Conservation (phyloP, 23 tunicate species). For the Ciona savignyi region DNA sequence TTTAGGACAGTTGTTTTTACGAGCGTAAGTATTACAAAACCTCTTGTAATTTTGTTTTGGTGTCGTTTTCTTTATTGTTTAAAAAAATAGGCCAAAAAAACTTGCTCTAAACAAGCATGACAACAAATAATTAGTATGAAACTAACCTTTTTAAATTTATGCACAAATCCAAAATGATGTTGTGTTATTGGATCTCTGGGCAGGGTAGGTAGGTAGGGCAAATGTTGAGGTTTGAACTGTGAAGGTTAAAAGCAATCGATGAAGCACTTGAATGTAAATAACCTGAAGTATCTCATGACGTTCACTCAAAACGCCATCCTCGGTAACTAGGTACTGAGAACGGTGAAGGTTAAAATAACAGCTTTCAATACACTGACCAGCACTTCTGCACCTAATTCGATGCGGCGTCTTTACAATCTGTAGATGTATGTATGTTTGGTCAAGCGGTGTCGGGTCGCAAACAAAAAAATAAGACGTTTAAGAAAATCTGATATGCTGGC, state of each 20-base stretch:
- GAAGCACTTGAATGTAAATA: constrained; percentile 84
- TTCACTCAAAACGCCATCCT: neutral
- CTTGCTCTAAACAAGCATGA: no score
- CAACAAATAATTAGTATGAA: no score
- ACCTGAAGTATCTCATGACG: constrained; percentile 63
- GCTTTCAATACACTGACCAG: neutral
- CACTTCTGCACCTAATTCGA: neutral
- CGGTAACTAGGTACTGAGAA: neutral
- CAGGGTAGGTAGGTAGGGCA: neutral
- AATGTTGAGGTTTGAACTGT: neutral
- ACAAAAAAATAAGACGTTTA: neutral
- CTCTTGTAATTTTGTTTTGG: no score
- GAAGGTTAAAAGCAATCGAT: constrained; percentile 73
- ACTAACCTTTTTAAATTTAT: no score
- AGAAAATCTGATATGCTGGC: neutral
- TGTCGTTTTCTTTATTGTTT: no score
- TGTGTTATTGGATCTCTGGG: no score
- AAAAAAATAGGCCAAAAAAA: no score
- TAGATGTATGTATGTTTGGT: neutral
- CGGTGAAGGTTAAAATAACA: neutral
- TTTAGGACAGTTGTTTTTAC: no score
- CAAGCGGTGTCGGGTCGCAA: no score
- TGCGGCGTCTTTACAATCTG: neutral
- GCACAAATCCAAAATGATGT: no score
- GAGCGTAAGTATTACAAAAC: no score